These are phyloP conservation scores for Leptatherina wallacei DNA, from an alignment of 2,797 vertebrate genomes.

Conservation along the genomic window DNA sequence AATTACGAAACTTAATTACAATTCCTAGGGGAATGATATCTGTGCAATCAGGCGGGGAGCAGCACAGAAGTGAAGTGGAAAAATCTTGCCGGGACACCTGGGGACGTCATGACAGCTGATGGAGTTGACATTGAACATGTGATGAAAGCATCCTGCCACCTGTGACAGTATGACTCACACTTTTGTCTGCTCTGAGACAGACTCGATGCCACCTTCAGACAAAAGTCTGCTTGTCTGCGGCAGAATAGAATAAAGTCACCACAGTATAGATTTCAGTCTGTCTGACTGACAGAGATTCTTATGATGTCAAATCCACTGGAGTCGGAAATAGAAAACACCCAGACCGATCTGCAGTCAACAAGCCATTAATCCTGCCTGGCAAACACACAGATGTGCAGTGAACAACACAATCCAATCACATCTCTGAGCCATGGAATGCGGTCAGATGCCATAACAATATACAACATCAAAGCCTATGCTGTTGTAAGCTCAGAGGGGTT, in stretches of 20 bases:
- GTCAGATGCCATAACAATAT: conserved; percentile 76
- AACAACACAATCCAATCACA: conserved; percentile 74
- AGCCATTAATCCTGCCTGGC: conserved; percentile 67
- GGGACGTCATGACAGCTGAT: conserved; percentile 58
- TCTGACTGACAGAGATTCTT: conserved; percentile 41
- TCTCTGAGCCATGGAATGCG: conserved; percentile 57
- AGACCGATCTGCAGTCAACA: conserved; percentile 50
- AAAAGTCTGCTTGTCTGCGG: not conserved
- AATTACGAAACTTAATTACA: conserved; percentile 86
- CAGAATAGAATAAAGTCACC: not conserved
- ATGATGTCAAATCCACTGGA: conserved; percentile 27
- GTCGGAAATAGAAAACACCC: conserved; percentile 58
- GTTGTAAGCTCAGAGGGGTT: conserved; percentile 68
- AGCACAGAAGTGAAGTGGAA: conserved; percentile 1
- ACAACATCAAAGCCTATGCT: conserved; percentile 72
- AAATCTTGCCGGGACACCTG: conserved; percentile 3
- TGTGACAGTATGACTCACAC: conserved; percentile 37
- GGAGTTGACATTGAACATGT: conserved; percentile 39
- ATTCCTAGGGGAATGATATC: conserved; percentile 67
- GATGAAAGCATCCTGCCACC: conserved; percentile 45
- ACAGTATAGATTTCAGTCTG: conserved; percentile 21
- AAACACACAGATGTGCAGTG: conserved; percentile 72
- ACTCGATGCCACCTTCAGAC: not conserved
- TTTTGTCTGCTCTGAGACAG: conserved; percentile 22
- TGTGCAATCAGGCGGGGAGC: conserved; percentile 44